Percentiles rank a stretch among this genome's conserved stretches.
phyloP scores from a whole-genome alignment of 2,888 invertebrate genomes.

The Drosophila antonietae region DNA sequence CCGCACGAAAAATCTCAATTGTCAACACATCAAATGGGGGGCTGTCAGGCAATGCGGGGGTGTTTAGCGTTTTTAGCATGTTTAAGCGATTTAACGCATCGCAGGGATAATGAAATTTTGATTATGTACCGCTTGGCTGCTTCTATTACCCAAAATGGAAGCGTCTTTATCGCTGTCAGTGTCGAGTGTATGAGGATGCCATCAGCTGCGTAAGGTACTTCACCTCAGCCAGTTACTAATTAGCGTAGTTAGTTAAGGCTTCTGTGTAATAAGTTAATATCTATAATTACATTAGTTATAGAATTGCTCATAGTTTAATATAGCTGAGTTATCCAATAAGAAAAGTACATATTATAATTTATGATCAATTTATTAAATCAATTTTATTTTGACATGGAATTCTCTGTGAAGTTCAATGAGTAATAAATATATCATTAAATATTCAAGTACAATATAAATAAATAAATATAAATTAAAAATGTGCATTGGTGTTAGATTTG shows the following conservation, averaged over 20 bases:
- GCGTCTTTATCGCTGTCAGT: constrained; percentile 17
- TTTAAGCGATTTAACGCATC: constrained; percentile 83
- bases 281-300: background rate
- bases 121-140: constrained; percentile 75
- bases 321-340: background rate
- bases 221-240: constrained; percentile 51
- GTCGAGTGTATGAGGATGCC: constrained; percentile 21
- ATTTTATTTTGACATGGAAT: too few species aligned
- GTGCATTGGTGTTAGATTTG: too few species aligned
- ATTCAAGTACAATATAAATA: background rate
- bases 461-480: too few species aligned
- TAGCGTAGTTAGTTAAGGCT: constrained; percentile 41
- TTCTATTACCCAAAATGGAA: constrained; percentile 44
- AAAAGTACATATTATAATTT: too few species aligned
- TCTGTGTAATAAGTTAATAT: background rate
- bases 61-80: constrained; percentile 66
- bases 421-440: background rate
- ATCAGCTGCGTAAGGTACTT: constrained; percentile 14
- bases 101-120: constrained; percentile 81
- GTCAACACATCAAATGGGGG: constrained; percentile 78
- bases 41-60: constrained; percentile 19
- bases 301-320: background rate
- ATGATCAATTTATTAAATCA: too few species aligned
- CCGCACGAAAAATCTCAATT: constrained; percentile 66
- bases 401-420: too few species aligned